Percentiles rank a stretch among this genome's conserved stretches.
Conservation (phyloP, 2,797 vertebrate genomes). For the Rhinichthys osculus region DNA sequence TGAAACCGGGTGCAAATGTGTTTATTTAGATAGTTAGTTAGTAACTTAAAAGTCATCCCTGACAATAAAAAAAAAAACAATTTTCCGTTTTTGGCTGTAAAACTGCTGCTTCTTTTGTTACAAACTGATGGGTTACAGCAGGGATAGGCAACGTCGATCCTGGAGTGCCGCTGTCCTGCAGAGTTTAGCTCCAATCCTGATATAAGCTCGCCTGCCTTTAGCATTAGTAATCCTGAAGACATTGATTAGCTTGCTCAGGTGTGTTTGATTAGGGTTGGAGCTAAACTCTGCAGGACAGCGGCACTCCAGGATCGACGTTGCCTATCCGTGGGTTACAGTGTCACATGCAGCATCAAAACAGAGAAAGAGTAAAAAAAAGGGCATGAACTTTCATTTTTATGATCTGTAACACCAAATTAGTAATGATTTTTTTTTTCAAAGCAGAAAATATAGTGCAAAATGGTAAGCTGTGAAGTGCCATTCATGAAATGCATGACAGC, state of each 20-base stretch:
- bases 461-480: slow-evolving; percentile 13
- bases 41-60: not conserved
- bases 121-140: not conserved
- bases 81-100: not conserved
- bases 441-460: not conserved
- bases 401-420: slow-evolving; percentile 33
- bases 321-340: not conserved
- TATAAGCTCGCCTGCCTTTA: too few species aligned
- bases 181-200: too few species aligned
- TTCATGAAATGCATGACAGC: slow-evolving; percentile 16
- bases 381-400: not conserved
- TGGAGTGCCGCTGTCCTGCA: too few species aligned
- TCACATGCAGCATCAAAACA: not conserved
- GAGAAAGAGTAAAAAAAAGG: not conserved
- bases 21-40: not conserved
- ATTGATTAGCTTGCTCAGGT: too few species aligned
- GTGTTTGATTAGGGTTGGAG: too few species aligned
- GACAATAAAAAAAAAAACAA: too few species aligned
- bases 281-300: too few species aligned
- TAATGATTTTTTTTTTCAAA: not conserved
- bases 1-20: not conserved
- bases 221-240: too few species aligned
- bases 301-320: too few species aligned
- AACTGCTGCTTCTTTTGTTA: not conserved
- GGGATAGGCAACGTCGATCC: too few species aligned